Evolutionary conservation across 2,797 vertebrate genomes (phyloP).

Genomic region (Clamator glandarius): DNA sequence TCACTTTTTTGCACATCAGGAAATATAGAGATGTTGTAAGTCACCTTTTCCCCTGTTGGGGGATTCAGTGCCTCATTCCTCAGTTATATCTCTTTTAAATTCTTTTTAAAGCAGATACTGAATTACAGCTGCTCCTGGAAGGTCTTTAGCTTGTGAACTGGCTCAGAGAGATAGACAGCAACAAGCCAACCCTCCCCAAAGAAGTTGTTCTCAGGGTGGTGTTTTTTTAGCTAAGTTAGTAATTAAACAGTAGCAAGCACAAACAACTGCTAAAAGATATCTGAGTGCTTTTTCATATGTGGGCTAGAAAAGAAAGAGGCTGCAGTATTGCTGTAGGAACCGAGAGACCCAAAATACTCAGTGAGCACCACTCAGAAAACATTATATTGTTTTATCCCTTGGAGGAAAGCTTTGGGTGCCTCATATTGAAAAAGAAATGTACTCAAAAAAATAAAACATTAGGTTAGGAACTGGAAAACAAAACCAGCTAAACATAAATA

Average conservation of each 20-base stretch:
- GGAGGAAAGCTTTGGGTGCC: not conserved
- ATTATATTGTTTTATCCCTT: not conserved
- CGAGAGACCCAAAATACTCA: not conserved
- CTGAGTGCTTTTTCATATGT: not conserved
- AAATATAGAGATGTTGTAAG: not conserved
- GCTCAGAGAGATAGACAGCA: not conserved
- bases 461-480: slow-evolving; percentile 25
- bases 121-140: not conserved
- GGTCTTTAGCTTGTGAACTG: not conserved
- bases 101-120: not conserved
- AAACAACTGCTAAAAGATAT: not conserved
- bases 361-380: not conserved
- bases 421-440: not conserved
- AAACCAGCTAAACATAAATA: slow-evolving; percentile 27
- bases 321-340: not conserved
- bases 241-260: not conserved
- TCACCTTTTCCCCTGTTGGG: not conserved
- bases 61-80: not conserved
- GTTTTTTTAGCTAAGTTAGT: not conserved
- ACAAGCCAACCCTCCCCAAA: not conserved
- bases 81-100: not conserved
- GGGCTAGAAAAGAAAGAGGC: not conserved
- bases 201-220: not conserved
- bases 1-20: not conserved
- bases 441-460: slow-evolving; percentile 19